Percentiles rank a stretch among this genome's conserved stretches.
Evolutionary conservation across 2,797 vertebrate genomes (phyloP).

Genomic region (Poeciliopsis turneri): DNA sequence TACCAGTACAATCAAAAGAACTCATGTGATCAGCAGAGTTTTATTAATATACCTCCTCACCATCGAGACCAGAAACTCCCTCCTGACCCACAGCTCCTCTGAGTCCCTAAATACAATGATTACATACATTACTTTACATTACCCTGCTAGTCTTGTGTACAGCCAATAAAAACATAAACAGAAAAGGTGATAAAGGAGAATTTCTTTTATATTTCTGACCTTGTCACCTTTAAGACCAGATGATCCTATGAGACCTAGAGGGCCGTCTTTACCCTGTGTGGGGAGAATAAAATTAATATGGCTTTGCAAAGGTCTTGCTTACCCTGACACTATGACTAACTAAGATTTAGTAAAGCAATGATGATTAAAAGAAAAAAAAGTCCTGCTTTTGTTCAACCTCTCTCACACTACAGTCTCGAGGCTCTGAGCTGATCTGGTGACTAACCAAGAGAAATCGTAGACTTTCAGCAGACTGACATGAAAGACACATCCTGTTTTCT

Average conservation of each 20-base stretch:
- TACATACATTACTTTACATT: background rate
- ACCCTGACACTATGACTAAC: background rate
- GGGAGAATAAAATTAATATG: constrained; percentile 12
- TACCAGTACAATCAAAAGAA: background rate
- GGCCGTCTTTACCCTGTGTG: constrained; percentile 80
- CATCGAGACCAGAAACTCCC: constrained; percentile 82
- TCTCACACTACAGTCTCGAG: background rate
- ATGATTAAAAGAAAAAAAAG: background rate
- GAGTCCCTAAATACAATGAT: constrained; percentile 68
- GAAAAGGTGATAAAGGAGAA: background rate
- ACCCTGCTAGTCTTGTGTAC: background rate
- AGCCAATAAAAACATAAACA: background rate
- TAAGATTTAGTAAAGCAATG: background rate
- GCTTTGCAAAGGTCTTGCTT: background rate
- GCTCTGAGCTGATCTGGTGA: constrained; percentile 20
- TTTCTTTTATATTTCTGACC: constrained; percentile 48
- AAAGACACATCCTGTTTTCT: constrained; percentile 20
- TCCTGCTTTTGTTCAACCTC: background rate
- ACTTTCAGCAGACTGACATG: constrained; percentile 8
- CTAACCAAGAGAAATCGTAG: constrained; percentile 1
- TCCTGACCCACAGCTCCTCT: constrained; percentile 66
- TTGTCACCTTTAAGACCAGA: constrained; percentile 73
- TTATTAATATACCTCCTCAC: constrained; percentile 86
- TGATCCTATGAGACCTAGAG: constrained; percentile 65
- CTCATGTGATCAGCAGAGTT: constrained; percentile 56